These are phyloP conservation scores for Epinephelus awoara DNA, from an alignment of 2,797 vertebrate genomes.

Conservation along the genomic window DNA sequence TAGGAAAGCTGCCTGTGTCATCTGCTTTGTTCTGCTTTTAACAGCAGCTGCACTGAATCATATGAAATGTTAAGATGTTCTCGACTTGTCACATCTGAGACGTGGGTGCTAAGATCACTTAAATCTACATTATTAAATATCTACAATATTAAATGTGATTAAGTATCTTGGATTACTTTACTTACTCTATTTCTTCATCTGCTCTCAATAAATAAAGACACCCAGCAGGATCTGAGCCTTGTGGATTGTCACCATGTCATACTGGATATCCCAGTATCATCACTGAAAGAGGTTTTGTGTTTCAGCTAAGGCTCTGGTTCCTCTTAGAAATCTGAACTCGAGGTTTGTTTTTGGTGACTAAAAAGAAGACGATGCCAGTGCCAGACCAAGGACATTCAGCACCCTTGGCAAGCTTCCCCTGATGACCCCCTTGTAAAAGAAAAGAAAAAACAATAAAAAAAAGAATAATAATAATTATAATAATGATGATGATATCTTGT, in stretches of 20 bases:
- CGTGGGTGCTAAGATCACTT: not conserved
- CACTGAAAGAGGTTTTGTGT: not conserved
- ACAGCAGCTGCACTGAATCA: not conserved
- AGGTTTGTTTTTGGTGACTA: not conserved
- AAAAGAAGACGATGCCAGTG: no score
- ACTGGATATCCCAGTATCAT: not conserved
- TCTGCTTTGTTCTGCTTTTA: not conserved
- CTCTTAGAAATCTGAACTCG: not conserved
- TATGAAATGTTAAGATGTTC: not conserved
- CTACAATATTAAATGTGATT: not conserved
- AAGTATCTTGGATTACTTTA: not conserved
- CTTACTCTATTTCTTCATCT: not conserved
- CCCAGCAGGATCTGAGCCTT: not conserved
- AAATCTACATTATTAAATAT: not conserved
- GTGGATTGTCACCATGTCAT: conserved; percentile 13
- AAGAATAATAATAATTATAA: no score
- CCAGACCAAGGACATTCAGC: no score
- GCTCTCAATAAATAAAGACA: not conserved
- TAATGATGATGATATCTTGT: no score
- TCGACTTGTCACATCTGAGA: not conserved
- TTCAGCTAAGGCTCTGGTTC: not conserved
- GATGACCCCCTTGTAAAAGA: no score
- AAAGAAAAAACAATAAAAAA: no score
- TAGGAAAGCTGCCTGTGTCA: not conserved
- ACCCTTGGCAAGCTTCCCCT: no score